A percentile compares a stretch with the other conserved stretches of the same genome.
phyloP scores from a whole-genome alignment of 2,797 vertebrate genomes.

The Nannoperca australis region DNA sequence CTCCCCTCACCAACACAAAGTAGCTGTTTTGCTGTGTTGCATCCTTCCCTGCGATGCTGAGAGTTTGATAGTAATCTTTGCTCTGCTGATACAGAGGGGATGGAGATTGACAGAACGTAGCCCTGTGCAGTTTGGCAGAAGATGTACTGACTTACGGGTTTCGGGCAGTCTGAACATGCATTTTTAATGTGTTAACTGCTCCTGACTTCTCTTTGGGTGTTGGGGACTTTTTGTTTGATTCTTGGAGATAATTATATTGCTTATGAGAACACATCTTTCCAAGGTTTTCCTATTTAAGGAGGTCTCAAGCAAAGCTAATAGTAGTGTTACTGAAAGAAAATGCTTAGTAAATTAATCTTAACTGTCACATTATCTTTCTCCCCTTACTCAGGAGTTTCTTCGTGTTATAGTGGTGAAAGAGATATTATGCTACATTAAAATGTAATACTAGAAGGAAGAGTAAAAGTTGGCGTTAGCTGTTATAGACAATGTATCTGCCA shows the following conservation, averaged over 20 bases:
- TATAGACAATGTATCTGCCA: background rate
- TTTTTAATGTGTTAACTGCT: background rate
- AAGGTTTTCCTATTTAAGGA: background rate
- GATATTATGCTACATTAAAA: background rate
- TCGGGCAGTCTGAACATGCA: background rate
- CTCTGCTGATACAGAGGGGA: slow-evolving; percentile 34
- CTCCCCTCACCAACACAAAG: slow-evolving; percentile 55
- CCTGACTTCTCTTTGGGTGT: background rate
- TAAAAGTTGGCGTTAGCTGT: background rate
- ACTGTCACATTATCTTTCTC: too few species aligned
- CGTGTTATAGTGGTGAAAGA: background rate
- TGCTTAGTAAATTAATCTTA: too few species aligned
- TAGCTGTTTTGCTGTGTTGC: slow-evolving; percentile 66
- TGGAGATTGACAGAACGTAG: slow-evolving; percentile 34
- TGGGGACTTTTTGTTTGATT: background rate
- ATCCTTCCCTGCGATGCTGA: slow-evolving; percentile 46
- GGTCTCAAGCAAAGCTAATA: background rate
- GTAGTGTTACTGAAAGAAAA: background rate
- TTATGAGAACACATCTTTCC: background rate
- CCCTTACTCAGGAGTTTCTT: background rate
- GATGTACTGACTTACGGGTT: background rate
- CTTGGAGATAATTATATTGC: background rate
- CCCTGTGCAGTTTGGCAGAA: slow-evolving; percentile 10
- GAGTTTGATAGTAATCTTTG: slow-evolving; percentile 57
- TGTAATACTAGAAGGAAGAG: background rate